Base-by-base conservation (phyloP, 2,113 vertebrate species). In the Nothoprocta perdicaria region DNA sequence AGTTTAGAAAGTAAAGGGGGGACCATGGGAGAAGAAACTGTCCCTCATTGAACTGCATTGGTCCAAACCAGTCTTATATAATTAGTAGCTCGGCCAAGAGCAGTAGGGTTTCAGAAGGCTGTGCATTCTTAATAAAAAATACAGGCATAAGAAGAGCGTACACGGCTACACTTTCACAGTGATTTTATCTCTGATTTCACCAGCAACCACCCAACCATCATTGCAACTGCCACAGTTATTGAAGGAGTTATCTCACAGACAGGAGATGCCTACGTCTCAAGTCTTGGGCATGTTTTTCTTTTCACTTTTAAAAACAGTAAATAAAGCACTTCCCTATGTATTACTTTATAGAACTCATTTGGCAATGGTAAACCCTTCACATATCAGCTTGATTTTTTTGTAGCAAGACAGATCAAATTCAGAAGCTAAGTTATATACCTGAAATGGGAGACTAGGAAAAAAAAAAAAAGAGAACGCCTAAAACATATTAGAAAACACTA, bases 401-500 rank as follows among this genome's bases (percentile, higher is more conserved):
- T 61, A 73, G n/a, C 24, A 23, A 2, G 63, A 76, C 26, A 72
- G 18, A 29, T 89, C 63, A 89, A 68, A 89, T 76, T 33, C 62
- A 87, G 81, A 60, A 85, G 14, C 60, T 87, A 87, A 90, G 68
- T 69, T 80, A 83, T n/a, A 33, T 88, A 94, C 80, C 60, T 93
- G 63, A 82, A 91, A 84, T 1, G 24, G 74, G 78, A 80, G 45
- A 14, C 58, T 77, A 93, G 48, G 19, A 89, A 87, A 93, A 87
- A 80, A 87, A 33, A 52, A 46, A 46, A 46, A 46, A 46, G 6
- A 91, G 45, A 62, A 81, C 29, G 62, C 75, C 63, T 91, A 74
- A 41, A 90, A 73, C 21, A 58, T 95, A 73, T 80, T 33, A 60
- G 79, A 94, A 93, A 93, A 92, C 91, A 96, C 81, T 95, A 82